These are phyloP conservation scores for Botia kubotai DNA, from an alignment of 2,797 vertebrate genomes.

Conservation along the genomic window DNA sequence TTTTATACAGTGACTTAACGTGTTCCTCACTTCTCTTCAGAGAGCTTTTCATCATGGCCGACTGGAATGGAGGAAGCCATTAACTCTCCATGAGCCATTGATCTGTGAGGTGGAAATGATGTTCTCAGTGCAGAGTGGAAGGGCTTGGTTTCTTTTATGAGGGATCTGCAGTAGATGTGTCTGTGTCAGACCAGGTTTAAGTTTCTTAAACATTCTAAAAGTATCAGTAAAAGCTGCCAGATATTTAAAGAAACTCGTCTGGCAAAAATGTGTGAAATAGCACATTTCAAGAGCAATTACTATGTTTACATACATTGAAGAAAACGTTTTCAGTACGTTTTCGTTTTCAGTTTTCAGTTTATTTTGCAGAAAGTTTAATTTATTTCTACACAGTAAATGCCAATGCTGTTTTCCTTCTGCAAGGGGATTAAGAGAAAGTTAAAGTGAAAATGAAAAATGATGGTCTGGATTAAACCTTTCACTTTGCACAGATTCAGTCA, in stretches of 20 bases:
- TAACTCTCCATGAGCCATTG: conserved; percentile 39
- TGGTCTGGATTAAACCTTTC: no score
- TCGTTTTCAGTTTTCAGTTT: no score
- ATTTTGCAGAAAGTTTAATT: no score
- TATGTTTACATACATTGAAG: no score
- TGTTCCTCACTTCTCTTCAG: conserved; percentile 37
- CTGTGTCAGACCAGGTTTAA: neutral
- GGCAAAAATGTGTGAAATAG: no score
- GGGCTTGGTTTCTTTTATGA: conserved; percentile 7
- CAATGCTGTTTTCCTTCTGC: no score
- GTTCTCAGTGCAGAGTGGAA: conserved; percentile 13
- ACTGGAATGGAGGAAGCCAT: conserved; percentile 39
- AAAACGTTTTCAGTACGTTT: no score
- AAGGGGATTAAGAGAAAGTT: no score
- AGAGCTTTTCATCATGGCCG: conserved; percentile 28
- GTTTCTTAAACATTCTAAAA: neutral
- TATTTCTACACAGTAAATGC: no score
- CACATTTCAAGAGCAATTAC: no score
- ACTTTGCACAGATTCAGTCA: no score
- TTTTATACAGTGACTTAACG: conserved; percentile 17
- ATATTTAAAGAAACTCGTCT: neutral
- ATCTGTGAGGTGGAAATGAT: conserved; percentile 53
- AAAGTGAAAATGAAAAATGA: no score
- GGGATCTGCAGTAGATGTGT: neutral
- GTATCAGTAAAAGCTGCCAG: neutral